Conservation (phyloP, 2,113 vertebrate genomes). For the Lucifuga dentata region DNA sequence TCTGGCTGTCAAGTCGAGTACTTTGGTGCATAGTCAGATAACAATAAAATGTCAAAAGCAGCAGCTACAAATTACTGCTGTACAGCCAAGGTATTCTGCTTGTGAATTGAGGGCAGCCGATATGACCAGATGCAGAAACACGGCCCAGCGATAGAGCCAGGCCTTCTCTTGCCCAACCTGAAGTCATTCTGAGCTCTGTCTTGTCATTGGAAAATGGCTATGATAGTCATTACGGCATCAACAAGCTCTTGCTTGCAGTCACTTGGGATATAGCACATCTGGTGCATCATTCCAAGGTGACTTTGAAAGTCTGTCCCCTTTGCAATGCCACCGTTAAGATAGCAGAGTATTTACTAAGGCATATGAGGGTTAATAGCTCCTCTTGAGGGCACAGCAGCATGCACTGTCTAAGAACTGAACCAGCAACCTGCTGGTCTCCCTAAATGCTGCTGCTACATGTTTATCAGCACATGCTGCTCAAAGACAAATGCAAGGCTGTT, state of each 20-base stretch:
- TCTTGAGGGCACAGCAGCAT: conserved; percentile 43
- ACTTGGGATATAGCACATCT: conserved; percentile 23
- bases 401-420: conserved; percentile 51
- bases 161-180: neutral
- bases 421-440: conserved; percentile 48
- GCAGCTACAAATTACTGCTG: conserved; percentile 51
- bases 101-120: conserved; percentile 8
- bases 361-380: conserved; percentile 63
- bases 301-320: conserved; percentile 21
- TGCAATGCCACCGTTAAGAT: conserved; percentile 34
- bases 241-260: conserved; percentile 12
- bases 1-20: conserved; percentile 58
- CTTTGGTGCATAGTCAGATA: conserved; percentile 49
- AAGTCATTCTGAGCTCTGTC: neutral
- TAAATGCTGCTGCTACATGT: conserved; percentile 27
- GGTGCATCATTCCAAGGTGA: conserved; percentile 45
- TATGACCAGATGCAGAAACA: conserved; percentile 15
- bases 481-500: conserved; percentile 17
- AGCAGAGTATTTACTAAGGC: conserved; percentile 39
- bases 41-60: conserved; percentile 49
- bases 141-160: neutral
- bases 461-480: conserved; percentile 42
- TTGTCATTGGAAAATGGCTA: too few species aligned
- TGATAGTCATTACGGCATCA: conserved; percentile 11
- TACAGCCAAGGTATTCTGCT: conserved; percentile 37